Percentiles rank a stretch among this genome's conserved stretches.
These are phyloP conservation scores for Eremobia ochroleuca DNA, from an alignment of 2,888 invertebrate species.

Conservation along the genomic window DNA sequence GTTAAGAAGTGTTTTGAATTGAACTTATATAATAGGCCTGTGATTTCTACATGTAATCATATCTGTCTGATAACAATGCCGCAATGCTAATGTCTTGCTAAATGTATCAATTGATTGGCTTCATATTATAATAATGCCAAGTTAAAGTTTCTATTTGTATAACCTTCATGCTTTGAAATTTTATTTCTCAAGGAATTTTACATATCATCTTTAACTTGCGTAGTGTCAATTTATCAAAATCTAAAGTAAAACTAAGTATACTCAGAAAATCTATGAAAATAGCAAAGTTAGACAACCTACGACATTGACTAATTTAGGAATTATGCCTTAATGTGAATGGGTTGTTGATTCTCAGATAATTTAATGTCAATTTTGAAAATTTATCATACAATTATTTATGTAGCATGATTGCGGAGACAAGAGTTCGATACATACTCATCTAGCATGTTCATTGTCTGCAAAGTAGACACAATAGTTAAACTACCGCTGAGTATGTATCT, in stretches of 20 bases:
- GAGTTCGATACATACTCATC: neutral
- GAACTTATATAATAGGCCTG: neutral
- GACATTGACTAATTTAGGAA: neutral
- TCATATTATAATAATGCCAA: neutral
- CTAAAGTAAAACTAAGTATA: neutral
- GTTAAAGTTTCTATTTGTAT: constrained; percentile 23
- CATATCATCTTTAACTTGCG: neutral
- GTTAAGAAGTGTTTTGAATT: neutral
- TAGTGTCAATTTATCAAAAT: neutral
- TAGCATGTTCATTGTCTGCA: neutral
- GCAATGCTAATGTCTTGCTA: neutral
- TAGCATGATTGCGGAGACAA: neutral
- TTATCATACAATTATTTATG: neutral
- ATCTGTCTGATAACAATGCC: constrained; percentile 23
- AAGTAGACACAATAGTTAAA: constrained; percentile 5
- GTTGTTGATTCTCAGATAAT: neutral
- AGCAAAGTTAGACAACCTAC: neutral
- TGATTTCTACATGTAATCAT: constrained; percentile 22
- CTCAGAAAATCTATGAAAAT: neutral
- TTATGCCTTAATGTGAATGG: neutral
- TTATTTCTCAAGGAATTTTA: neutral
- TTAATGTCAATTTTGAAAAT: neutral
- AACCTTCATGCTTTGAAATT: neutral
- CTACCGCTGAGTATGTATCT: neutral
- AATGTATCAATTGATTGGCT: constrained; percentile 6